Evolutionary conservation across 2,888 invertebrate genomes (phyloP), one percentile per base, ranked within the genome.

Genomic region (Drosophila mulleri): DNA sequence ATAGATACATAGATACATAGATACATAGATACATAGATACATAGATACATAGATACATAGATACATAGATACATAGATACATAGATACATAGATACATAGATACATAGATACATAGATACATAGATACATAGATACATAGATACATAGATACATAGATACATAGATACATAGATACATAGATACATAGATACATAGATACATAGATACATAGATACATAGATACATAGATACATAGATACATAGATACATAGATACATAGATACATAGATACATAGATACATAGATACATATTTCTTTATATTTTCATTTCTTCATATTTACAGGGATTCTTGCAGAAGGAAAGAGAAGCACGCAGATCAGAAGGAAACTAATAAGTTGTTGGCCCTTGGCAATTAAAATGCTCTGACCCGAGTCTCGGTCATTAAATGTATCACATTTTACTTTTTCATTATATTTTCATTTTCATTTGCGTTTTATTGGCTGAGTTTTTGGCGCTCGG

Each of bases 381-480:
- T 39, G 37, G 16, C 5, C 37, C 3, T 23, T 16, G 20, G 20
- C 26, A 8, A 45, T 8, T 45, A 45, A 45, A 71, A n/a, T 62
- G 41, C 47, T 39, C 26, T 45, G 48, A 57, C 62, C 62, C 44
- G 68, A 79, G 71, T 80, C 78, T 75, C 26, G 39, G 65, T 76
- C 72, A 81, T 85, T 76, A 87, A 79, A 72, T 72, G 60, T 68
- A 73, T 70, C 54, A 65, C 69, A 75, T 72, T 79, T 68, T 64
- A 67, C 37, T 58, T 44, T 65, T 66, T 60, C 66, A 60, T 67
- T 67, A 54, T 42, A 47, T 82, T 58, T 39, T 65, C 47, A 18
- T 63, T 65, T 65, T 56, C 63, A 53, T 67, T 67, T 61, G 29
- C 52, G n/a, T 74, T 76, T 63, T 39, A 62, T 45, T 60, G 74